Evolutionary conservation across 2,888 invertebrate genomes (phyloP), one percentile per base, ranked within the genome.

Genomic region (Noctua pronuba): DNA sequence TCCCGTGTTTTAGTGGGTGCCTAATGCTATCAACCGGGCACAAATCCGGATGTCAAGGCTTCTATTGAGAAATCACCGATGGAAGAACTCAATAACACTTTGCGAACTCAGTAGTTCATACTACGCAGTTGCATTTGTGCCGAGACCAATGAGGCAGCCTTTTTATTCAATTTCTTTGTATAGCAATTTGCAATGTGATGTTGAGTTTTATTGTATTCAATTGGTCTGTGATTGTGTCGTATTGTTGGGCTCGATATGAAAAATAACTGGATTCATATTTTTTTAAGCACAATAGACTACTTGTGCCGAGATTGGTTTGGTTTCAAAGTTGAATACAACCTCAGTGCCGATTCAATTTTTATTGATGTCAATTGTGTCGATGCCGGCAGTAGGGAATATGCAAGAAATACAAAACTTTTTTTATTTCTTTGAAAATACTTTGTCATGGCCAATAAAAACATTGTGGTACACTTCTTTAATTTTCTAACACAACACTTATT

Each of bases 141-240:
- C 58, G 58, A 28, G 28, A 28, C 28, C 6, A 16, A 16, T 2
- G 28, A 7, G 16, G 28, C 13, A 16, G 16, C 13, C n/a, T 13
- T 58, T 58, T 58, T 58, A 28, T 75, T 44, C 21, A n/a, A 31
- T 74, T 10, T 55, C 44, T 35, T 74, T 75, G 46, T 74, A 24
- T 58, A n/a, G 35, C 44, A 24, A 75, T 58, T 74, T 75, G 10
- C 75, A 38, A 24, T 13, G n/a, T 7, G 38, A 60, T 49, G 28
- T 49, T 38, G 38, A 31, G 13, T 60, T 60, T 18, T 18, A 38
- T 60, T 60, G 75, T 60, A 38, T 46, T 60, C 60, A 38, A 75
- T 75, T 49, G 75, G 35, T 31, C 60, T 16, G 58, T 21, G 3
- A 21, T 21, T 16, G 16, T 35, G 5, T 21, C n/a, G 13, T 31